Evolutionary conservation across 2,888 invertebrate genomes (phyloP), one percentile per base, ranked within the genome.

Genomic region (Drosophila meridionalis): DNA sequence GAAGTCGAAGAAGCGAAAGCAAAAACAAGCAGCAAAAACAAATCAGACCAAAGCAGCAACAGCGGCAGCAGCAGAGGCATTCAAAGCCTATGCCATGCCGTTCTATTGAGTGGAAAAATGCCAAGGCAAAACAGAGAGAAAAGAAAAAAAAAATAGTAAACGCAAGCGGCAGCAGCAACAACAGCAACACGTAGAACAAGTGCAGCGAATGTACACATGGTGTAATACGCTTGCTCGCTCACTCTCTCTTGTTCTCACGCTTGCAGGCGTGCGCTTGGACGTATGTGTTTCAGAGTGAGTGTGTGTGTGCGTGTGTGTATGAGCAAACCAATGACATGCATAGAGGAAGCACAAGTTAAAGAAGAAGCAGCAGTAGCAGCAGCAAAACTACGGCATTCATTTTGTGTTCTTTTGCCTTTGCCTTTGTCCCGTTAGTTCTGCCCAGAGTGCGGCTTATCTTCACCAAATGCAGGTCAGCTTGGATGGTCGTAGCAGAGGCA

Each of bases 41-140:
- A 48, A 63, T 65, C 60, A 61, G 43, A 47, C 58, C 55, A 65
- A 58, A 56, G 55, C 47, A 62, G 43, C 28, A 28, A 30, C 36
- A 32, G 58, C 47, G 28, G 36, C 11, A 38, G 34, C 34, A 26
- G 56, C 50, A 52, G 48, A 45, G 43, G 66, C 78, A 61, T 71
- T 69, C 56, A 80, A 64, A 67, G 70, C 73, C 73, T 69, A 73
- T 65, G 63, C 55, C 67, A 57, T 74, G 66, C 69, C 60, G 73
- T 69, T 78, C 76, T 80, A 87, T 85, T 87, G 83, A 87, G 69
- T 76, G 76, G 82, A 80, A 87, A 84, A 86, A 82, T 76, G 70
- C 80, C 71, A 75, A 70, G 68, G 79, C 56, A 66, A 71, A 69
- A 40, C 72, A 63, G 45, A 45, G 5, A 45, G 28, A 8, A 34